Evolutionary conservation across 2,113 vertebrate genomes (phyloP).

Genomic region (Mormyrus lacerda): DNA sequence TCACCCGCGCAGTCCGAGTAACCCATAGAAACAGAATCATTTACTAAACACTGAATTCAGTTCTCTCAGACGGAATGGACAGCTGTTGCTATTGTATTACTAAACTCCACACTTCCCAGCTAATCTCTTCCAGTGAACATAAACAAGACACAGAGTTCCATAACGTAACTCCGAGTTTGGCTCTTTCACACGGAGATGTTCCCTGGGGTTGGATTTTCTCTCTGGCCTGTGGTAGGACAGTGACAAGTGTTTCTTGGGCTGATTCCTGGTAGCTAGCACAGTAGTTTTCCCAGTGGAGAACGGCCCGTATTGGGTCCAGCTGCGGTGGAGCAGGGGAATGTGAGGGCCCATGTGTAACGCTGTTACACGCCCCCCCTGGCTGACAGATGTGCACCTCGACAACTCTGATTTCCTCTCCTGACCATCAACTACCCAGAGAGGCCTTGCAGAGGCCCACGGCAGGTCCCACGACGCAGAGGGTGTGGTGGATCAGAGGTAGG

Average conservation of each 20-base stretch:
- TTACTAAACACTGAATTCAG: background rate
- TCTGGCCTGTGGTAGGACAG: background rate
- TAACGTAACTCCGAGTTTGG: conserved; percentile 45
- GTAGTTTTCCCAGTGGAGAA: conserved; percentile 54
- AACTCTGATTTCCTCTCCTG: conserved; percentile 53
- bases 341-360: conserved; percentile 50
- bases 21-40: background rate
- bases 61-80: conserved; percentile 17
- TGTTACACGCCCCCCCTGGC: conserved; percentile 54
- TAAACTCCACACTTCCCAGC: conserved; percentile 43
- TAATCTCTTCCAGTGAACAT: conserved; percentile 43
- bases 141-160: conserved; percentile 40
- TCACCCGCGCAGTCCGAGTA: background rate
- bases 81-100: conserved; percentile 24
- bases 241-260: conserved; percentile 1
- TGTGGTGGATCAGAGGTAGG: conserved; percentile 50
- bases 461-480: conserved; percentile 40
- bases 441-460: conserved; percentile 21
- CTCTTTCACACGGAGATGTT: conserved; percentile 38
- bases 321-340: conserved; percentile 55
- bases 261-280: conserved; percentile 45
- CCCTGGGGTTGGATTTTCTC: background rate
- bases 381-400: conserved; percentile 61
- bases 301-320: conserved; percentile 50
- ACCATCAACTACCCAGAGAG: conserved; percentile 23